phyloP scores from a whole-genome alignment of 2,797 vertebrate species.

The Valencia hispanica region DNA sequence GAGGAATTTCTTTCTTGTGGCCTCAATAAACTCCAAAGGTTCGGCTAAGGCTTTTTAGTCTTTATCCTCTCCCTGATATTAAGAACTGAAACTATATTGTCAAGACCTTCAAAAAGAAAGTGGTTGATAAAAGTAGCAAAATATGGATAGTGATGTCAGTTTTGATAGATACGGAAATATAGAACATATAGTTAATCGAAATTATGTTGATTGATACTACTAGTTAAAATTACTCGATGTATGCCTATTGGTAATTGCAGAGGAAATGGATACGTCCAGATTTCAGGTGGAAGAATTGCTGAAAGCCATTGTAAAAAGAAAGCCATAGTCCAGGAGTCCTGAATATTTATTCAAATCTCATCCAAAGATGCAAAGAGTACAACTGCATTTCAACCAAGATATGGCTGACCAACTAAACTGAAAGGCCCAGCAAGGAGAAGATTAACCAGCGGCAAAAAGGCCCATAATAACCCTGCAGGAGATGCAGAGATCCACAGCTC shows the following conservation, averaged over 20 bases:
- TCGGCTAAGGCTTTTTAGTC: slow-evolving; percentile 11
- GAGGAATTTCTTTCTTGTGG: slow-evolving; percentile 18
- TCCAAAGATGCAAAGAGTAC: not conserved
- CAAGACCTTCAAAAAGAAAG: slow-evolving; percentile 2
- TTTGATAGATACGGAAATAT: slow-evolving; percentile 1
- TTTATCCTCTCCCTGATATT: slow-evolving; percentile 9
- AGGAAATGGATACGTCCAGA: not conserved
- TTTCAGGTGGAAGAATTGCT: slow-evolving; percentile 12
- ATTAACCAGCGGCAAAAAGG: not conserved
- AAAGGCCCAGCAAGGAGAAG: not conserved
- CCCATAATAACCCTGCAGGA: not conserved
- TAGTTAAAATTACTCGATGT: not conserved
- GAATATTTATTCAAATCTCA: not conserved
- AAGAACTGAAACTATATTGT: slow-evolving; percentile 21
- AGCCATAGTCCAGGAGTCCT: not conserved
- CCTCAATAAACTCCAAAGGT: slow-evolving; percentile 32
- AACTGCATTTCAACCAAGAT: not conserved
- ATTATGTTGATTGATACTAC: slow-evolving; percentile 7
- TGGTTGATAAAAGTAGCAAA: slow-evolving; percentile 16
- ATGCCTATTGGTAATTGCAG: not conserved
- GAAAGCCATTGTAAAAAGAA: not conserved
- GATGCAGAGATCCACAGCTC: too few species aligned
- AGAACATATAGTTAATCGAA: slow-evolving; percentile 31
- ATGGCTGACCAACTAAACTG: not conserved
- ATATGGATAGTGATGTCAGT: slow-evolving; percentile 5